These are phyloP conservation scores for Caracal caracal DNA, from an alignment of 2,113 vertebrate species.

Conservation along the genomic window DNA sequence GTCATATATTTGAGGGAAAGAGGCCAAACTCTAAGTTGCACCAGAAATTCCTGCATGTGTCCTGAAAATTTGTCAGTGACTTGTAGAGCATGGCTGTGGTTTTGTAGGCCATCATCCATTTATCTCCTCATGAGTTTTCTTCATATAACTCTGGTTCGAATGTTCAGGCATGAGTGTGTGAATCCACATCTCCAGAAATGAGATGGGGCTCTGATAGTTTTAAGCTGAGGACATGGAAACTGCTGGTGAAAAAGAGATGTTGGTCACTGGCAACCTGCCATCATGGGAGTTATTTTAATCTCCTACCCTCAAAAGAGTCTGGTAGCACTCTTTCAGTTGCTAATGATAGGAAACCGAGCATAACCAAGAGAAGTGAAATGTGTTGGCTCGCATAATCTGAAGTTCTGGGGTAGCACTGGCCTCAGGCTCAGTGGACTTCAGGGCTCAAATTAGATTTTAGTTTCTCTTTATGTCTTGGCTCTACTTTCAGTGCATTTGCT, in stretches of 20 bases:
- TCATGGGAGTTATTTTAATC: neutral
- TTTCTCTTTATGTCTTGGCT: constrained; percentile 4
- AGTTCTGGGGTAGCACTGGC: neutral
- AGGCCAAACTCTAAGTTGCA: neutral
- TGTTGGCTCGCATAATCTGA: neutral
- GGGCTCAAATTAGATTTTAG: neutral
- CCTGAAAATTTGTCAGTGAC: neutral
- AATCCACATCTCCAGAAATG: neutral
- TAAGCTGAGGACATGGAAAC: neutral
- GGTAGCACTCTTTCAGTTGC: neutral
- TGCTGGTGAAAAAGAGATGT: neutral
- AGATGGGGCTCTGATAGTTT: neutral
- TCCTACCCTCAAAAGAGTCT: neutral
- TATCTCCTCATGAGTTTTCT: neutral
- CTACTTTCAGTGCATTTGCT: neutral
- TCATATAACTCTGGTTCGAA: neutral
- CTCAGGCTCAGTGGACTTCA: neutral
- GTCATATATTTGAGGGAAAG: neutral
- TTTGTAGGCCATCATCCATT: neutral
- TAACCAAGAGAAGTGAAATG: neutral
- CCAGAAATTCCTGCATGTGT: neutral
- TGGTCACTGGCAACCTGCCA: neutral
- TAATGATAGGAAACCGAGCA: neutral
- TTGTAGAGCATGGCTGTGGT: neutral
- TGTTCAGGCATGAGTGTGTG: neutral